These are phyloP conservation scores for Neomonachus schauinslandi DNA, from an alignment of 2,113 vertebrate genomes.

Conservation along the genomic window DNA sequence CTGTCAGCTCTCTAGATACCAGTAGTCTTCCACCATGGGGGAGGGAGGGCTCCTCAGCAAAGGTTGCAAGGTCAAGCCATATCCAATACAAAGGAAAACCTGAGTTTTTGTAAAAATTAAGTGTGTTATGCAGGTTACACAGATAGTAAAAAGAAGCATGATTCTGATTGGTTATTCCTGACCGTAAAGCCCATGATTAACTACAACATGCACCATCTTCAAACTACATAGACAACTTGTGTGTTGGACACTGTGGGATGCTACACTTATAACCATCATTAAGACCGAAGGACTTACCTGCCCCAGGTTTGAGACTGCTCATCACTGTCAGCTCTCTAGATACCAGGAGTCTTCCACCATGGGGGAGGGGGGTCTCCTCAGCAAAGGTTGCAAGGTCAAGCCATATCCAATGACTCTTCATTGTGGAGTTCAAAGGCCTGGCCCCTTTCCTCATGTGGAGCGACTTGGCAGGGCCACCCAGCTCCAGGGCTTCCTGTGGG, in stretches of 20 bases:
- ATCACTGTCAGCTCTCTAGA: neutral
- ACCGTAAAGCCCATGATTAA: neutral
- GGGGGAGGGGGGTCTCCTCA: neutral
- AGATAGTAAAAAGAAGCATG: neutral
- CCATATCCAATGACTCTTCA: neutral
- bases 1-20: neutral
- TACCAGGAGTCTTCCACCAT: neutral
- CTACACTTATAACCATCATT: neutral
- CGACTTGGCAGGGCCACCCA: neutral
- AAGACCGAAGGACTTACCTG: neutral
- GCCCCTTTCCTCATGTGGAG: neutral
- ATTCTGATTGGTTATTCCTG: neutral
- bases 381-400: neutral
- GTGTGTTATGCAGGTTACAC: neutral
- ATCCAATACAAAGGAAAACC: neutral
- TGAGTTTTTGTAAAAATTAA: neutral
- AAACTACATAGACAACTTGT: too few relatives aligned
- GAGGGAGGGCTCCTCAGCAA: neutral
- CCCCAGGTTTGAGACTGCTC: neutral
- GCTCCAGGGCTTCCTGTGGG: neutral
- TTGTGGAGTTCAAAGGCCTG: neutral
- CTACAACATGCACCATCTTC: neutral
- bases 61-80: neutral
- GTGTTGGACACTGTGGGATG: neutral
- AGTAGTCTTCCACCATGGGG: neutral